A percentile compares a stretch with the other conserved stretches of the same genome.
Conservation (phyloP, 2,113 vertebrate genomes). For the Mormyrus lacerda region DNA sequence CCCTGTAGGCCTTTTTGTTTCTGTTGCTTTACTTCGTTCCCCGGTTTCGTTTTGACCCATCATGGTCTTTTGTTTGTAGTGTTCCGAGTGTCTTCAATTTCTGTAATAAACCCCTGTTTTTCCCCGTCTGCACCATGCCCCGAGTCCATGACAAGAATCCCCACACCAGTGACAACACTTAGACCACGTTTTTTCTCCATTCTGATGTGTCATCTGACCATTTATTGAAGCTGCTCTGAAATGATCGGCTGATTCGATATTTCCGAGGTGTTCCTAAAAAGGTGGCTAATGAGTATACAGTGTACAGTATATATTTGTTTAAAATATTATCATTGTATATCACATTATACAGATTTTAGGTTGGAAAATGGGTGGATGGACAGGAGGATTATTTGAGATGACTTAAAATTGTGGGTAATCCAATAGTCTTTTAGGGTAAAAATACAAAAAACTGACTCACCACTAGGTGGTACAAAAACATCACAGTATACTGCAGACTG, state of each 20-base stretch:
- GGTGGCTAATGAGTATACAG: background rate
- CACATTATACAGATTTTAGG: background rate
- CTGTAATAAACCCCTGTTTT: too few species aligned
- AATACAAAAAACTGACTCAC: background rate
- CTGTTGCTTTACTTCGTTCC: too few species aligned
- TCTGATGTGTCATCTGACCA: background rate
- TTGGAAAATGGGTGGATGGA: background rate
- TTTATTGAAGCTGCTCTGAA: background rate
- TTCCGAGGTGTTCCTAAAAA: background rate
- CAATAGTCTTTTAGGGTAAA: background rate
- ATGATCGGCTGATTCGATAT: background rate
- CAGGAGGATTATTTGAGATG: background rate
- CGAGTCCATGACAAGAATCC: too few species aligned
- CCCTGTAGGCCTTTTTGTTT: too few species aligned
- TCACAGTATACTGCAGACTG: background rate
- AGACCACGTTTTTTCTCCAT: background rate
- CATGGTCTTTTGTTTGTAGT: too few species aligned
- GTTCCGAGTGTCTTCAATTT: too few species aligned
- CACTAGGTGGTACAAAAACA: background rate
- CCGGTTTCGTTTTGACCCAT: too few species aligned
- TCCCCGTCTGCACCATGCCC: too few species aligned
- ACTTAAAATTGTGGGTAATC: background rate
- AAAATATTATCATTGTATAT: background rate
- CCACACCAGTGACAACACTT: too few species aligned
- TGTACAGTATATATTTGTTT: background rate